Evolutionary conservation across 2,797 vertebrate genomes (phyloP), one percentile per base, ranked within the genome.

Genomic region (Allobates femoralis): DNA sequence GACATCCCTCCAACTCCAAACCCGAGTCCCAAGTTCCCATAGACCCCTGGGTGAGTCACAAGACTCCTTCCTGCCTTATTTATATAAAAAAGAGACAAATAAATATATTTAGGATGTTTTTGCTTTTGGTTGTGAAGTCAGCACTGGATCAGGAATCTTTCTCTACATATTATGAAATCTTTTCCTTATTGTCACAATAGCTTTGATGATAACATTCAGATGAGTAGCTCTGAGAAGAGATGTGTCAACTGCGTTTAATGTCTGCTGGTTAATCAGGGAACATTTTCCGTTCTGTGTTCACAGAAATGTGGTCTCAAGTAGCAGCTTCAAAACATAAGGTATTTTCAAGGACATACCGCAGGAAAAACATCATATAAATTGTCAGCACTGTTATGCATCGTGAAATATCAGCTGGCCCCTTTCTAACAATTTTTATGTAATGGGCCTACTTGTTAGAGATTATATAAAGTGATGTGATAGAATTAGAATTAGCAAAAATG

Each of bases 241-340:
- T 2, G 62, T 87, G 85, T 87, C 85, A 86, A 46, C 37, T 86
- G 32, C 21, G 58, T 67, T 87, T 75, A 87, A 32, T 41, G 80
- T 87, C 85, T 83, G 62, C 71, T 58, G 80, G 46, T 69, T 67
- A 83, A 66, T 87, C 80, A 32, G 60, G 51, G 50, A 82, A 67
- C 79, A 76, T 50, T 82, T 79, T 62, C 51, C 23, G n/a, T 56
- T 56, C 26, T 23, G 46, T 76, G 77, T 46, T 82, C 60, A 60
- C 74, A 81, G 84, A 80, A 82, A 79, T 58, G 50, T 51, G 71
- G 26, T 74, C 73, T 50, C 37, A 75, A 41, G 76, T 53, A n/a
- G 56, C 30, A 26, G 28, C 64, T 67, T 3, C 37, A 37, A 83
- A 74, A 75, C 67, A 58, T 53, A 53, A 67, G 71, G 84, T 81